Evolutionary conservation across 2,888 invertebrate genomes (phyloP), one percentile per base, ranked within the genome.

Genomic region (Dynastes maya): DNA sequence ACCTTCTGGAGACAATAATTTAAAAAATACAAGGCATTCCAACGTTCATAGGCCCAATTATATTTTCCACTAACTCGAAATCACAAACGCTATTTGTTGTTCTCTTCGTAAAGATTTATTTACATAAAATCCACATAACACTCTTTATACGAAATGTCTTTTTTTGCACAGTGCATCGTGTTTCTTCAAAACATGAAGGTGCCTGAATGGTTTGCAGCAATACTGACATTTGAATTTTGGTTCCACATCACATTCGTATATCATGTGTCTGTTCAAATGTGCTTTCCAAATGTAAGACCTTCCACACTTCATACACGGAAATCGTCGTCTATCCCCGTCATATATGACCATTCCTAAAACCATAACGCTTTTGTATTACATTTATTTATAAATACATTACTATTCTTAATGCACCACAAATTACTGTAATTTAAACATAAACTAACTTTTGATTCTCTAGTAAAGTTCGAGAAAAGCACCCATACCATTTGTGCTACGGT

Each of bases 231-330:
- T 85, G 78, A 87, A 88, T 16, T 87, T 83, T 11, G 86, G 83
- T 49, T 81, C 81, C 16, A 84, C 80, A 70, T 90, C 89, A 83
- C 91, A 91, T 79, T 90, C 90, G 89, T 89, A 90, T 37, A 76
- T 68, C n/a, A 80, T 72, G 68, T 83, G 83, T 61, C 81, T 79
- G 4, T 71, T 77, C 61, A 83, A 79, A 22, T 78, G 78, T 9
- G 79, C 74, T 51, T 79, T 80, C 45, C 80, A 72, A 67, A 80
- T 81, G 72, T 83, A 83, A 11, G 78, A 68, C 70, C 79, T 77
- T 16, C 71, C 70, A 55, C 83, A 83, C 22, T 70, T 80, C 16
- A 58, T 58, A 75, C 81, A 77, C 9, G 68, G 71, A 76, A 85
- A 78, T 11, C 75, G 55, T 65, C 64, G 53, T 9, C 64, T 53